A percentile compares a stretch with the other conserved stretches of the same genome.
phyloP scores from a whole-genome alignment of 2,888 invertebrate species.

The Deroplatys truncata region DNA sequence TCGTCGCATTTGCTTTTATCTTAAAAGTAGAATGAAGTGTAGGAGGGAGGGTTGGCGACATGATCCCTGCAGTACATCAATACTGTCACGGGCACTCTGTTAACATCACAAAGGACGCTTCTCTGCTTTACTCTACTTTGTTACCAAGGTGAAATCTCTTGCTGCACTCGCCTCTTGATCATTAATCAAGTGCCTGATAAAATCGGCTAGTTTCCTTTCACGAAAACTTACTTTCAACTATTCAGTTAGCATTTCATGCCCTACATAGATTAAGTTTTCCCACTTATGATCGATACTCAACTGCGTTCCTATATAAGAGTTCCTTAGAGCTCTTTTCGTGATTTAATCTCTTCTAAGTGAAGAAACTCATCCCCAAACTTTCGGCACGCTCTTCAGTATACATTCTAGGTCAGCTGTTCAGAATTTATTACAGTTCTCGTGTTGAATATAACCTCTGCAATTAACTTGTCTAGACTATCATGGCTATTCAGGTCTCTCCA shows the following conservation, averaged over 20 bases:
- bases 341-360: not conserved
- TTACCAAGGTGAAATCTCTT: not conserved
- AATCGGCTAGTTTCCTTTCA: not conserved
- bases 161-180: not conserved
- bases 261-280: not conserved
- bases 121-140: not conserved
- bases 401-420: not conserved
- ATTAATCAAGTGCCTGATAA: not conserved
- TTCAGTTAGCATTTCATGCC: not conserved
- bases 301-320: not conserved
- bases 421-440: not conserved
- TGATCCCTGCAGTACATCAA: not conserved
- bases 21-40: not conserved
- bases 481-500: no score
- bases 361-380: not conserved
- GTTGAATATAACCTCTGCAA: not conserved
- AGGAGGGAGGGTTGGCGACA: not conserved
- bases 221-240: not conserved
- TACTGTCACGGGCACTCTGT: not conserved
- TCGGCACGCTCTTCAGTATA: not conserved
- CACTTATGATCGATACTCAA: not conserved
- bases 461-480: no score
- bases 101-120: not conserved
- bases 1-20: not conserved
- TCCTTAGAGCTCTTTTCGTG: no score